Evolutionary conservation across 2,113 vertebrate genomes (phyloP).

Genomic region (Pseudorectes ferrugineus): DNA sequence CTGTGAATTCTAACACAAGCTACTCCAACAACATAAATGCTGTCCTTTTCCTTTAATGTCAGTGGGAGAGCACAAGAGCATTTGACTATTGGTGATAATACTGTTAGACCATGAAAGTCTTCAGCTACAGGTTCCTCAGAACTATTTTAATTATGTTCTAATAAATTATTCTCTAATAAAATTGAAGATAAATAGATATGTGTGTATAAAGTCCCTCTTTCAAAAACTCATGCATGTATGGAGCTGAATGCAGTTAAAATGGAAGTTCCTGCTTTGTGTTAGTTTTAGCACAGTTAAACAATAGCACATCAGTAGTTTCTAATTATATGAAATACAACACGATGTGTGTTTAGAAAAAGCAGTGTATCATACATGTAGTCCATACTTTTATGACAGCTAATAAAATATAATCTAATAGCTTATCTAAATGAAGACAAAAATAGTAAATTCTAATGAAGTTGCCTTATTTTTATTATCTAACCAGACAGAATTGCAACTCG

Average conservation of each 20-base stretch:
- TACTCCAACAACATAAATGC: neutral
- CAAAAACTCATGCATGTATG: neutral
- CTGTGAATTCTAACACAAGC: neutral
- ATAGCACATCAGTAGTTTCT: neutral
- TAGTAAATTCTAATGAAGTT: neutral
- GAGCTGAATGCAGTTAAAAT: neutral
- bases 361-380: neutral
- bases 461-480: neutral
- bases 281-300: neutral
- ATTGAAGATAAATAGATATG: neutral
- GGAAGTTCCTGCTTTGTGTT: neutral
- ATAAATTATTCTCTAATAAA: neutral
- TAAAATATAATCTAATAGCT: neutral
- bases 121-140: accelerated
- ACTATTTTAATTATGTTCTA: neutral
- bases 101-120: neutral
- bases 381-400: neutral
- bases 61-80: neutral
- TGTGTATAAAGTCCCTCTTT: neutral
- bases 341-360: neutral
- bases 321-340: neutral
- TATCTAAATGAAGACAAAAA: neutral
- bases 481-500: neutral
- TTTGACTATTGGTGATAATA: neutral
- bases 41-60: neutral